Evolutionary conservation across 1,140 invertebrate genomes (phyloP), one percentile per base, ranked within the genome.

Genomic region (Drosophila orosa): DNA sequence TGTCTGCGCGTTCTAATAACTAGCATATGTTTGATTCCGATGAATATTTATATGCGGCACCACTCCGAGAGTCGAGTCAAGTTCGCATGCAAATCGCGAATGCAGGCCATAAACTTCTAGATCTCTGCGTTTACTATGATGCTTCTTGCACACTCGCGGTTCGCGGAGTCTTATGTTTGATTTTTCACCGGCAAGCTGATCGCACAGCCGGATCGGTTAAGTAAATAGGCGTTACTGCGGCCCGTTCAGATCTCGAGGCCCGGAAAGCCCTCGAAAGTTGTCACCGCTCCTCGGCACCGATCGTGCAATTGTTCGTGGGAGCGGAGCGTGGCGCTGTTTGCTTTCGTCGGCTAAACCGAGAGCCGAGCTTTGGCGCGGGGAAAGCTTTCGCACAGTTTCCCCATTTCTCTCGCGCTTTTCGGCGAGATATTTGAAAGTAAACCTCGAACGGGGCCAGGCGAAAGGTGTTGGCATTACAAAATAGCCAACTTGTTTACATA

Each of bases 391-490:
- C 52, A 45, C 29, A 19, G 31, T 60, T 66, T 59, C 62, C 55
- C 19, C 55, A 45, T 65, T 65, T 39, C 63, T 67, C 71, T 65
- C 44, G 31, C 37, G 25, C 35, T 73, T 50, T 17, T 44, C 31
- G 35, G 4, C 29, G 44, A 68, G 52, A 45, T 42, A 58, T 74
- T 62, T 40, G 63, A 80, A 75, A 80, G 58, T 68, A 62, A 74
- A 42, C 42, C 37, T 15, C 61, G 50, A 73, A 45, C 45, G 75
- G 65, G 67, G 60, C 48, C 75, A 67, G 31, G 71, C 78, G 78
- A 80, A 80, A 80, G 78, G 78, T 57, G 78, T 80, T 80, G 63
- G 65, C 78, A 80, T 80, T 80, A 80, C 37, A 75, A 78, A 65
- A 69, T 76, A 59, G 31, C 40, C 44, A 69, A 24, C 48, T 65